Base-by-base conservation (phyloP, 2,797 vertebrate genomes). In the Sebastolobus altivelis region DNA sequence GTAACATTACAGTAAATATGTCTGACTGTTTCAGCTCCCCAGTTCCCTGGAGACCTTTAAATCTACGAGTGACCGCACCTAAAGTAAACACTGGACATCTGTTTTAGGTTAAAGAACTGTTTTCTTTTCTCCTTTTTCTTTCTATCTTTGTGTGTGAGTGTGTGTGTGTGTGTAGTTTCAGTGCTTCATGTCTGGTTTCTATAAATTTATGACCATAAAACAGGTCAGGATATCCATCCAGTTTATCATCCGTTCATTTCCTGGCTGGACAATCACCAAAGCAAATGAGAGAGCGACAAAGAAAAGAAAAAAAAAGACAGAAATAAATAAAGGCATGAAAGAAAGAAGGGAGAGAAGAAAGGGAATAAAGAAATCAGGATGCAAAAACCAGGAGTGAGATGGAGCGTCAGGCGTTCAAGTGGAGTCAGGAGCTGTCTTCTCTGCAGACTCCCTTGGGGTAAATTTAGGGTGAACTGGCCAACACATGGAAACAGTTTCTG, bases 161-260 rank as follows among this genome's bases (percentile, higher is more conserved):
- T 6, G 35, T 3, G 38, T 43, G 40, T 43, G 40, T 37, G 25
- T 40, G 20, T 29, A 4, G 33, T 4, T 60, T 60, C 11, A 11
- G 22, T 38, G 37, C 16, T 67, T 18, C 14, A 54, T 29, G 61
- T 84, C 83, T 79, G 75, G 71, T 73, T 83, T 73, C 84, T 79
- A 70, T 89, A 77, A 87, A 83, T 76, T 80, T 70, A 61, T 54
- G 52, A 79, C 77, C 75, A 55, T 87, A 79, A 86, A 82, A 71
- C 65, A 80, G 76, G 54, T 52, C 80, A 82, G 60, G 79, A 91
- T 84, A 81, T 83, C 60, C 63, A 73, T 76, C 33, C 73, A 79
- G 79, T 87, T 88, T 75, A 80, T 92, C 87, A 81, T 75, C 67
- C 72, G 43, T 63, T 69, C 68, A 79, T 86, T 87, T 93, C 84